Conservation (phyloP, 2,888 invertebrate species). For the Argyra leucocephala region DNA sequence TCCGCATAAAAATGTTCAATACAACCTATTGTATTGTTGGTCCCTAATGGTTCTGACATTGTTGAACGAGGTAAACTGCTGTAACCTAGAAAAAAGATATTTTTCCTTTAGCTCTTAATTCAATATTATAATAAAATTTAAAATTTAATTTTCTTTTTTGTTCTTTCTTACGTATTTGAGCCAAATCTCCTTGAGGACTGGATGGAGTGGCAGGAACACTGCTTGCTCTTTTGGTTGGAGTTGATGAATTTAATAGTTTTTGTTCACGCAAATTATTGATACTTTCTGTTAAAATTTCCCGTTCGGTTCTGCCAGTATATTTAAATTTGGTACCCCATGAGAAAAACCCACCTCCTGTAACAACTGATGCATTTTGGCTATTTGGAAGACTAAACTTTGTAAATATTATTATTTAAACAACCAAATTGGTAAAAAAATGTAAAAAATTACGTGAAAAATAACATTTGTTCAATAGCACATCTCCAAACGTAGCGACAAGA, state of each 20-base stretch:
- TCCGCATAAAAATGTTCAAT: constrained; percentile 44
- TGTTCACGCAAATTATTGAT: constrained; percentile 56
- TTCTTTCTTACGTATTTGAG: constrained; percentile 46
- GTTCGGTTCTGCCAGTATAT: constrained; percentile 84
- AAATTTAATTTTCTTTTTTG: constrained; percentile 29
- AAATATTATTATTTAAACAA: not conserved
- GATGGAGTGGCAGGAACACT: constrained; percentile 82
- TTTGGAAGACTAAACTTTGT: constrained; percentile 61
- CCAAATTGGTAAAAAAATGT: not conserved
- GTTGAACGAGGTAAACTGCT: constrained; percentile 77
- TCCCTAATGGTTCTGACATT: constrained; percentile 61
- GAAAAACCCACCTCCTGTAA: constrained; percentile 83
- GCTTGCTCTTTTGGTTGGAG: constrained; percentile 57
- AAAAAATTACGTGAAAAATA: constrained; percentile 86
- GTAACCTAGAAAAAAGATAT: constrained; percentile 52
- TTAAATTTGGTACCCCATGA: constrained; percentile 91
- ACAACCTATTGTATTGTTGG: constrained; percentile 35
- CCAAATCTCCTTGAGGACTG: constrained; percentile 54
- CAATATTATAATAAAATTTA: constrained; percentile 22
- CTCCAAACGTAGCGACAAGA: constrained; percentile 95
- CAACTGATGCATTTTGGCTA: constrained; percentile 77
- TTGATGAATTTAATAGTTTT: constrained; percentile 51
- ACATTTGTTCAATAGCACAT: constrained; percentile 94
- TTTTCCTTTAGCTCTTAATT: constrained; percentile 20
- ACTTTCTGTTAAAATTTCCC: constrained; percentile 78